These are phyloP conservation scores for Cremastobaeus sp. DNA, from an alignment of 2,888 invertebrate genomes.

Conservation along the genomic window DNA sequence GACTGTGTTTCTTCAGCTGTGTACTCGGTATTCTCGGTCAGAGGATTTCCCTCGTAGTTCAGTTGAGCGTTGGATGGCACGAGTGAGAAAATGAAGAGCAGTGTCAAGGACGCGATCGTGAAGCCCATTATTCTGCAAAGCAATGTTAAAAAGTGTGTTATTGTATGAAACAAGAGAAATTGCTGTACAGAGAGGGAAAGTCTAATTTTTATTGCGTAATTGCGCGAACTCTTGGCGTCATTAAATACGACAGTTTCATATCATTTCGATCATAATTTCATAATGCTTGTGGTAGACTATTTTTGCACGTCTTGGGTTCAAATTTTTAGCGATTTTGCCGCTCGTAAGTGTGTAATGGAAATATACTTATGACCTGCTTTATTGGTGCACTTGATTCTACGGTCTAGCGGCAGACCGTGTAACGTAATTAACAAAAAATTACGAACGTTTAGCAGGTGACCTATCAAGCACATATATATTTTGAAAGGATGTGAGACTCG, in stretches of 20 bases:
- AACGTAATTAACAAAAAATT: slow-evolving; percentile 43
- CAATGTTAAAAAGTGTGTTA: slow-evolving; percentile 43
- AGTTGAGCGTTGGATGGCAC: slow-evolving; percentile 65
- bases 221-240: neutral
- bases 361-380: slow-evolving; percentile 35
- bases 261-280: neutral
- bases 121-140: slow-evolving; percentile 58
- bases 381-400: slow-evolving; percentile 42
- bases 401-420: slow-evolving; percentile 49
- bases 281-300: neutral
- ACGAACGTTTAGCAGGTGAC: slow-evolving; percentile 42
- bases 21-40: slow-evolving; percentile 73
- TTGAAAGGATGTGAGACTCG: neutral
- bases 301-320: neutral
- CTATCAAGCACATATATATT: slow-evolving; percentile 17
- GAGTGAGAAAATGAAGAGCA: slow-evolving; percentile 48
- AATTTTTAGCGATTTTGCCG: too few relatives aligned
- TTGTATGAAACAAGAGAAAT: slow-evolving; percentile 21
- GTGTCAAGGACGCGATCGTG: slow-evolving; percentile 47
- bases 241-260: neutral
- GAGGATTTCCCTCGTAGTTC: slow-evolving; percentile 74
- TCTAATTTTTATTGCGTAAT: slow-evolving; percentile 20
- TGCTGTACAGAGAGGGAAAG: slow-evolving; percentile 37
- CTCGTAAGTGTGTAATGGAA: too few relatives aligned
- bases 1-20: slow-evolving; percentile 72